Base-by-base conservation (phyloP, 2,888 invertebrate genomes). In the Eupithecia subfuscata region DNA sequence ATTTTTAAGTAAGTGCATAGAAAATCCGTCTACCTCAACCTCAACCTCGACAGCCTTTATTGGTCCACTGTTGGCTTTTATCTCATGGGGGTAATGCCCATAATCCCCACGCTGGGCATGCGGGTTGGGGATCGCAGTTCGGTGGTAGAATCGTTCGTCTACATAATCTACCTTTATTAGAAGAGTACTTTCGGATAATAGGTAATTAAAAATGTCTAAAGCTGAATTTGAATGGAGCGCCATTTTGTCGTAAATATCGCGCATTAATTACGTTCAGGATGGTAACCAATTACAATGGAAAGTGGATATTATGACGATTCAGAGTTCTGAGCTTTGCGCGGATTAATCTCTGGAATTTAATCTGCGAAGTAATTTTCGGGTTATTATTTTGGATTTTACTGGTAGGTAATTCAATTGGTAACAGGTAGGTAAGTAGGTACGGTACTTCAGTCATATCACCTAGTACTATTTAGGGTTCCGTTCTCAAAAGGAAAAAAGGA, bases 271-370 rank as follows among this genome's bases (percentile, higher is more conserved):
- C 37, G n/a, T 68, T 37, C 43, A 43, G 25, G 64, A 74, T 76
- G 71, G 71, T 73, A 68, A 65, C 63, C 70, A 71, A 56, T 77
- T 74, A 63, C 71, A 77, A 72, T 69, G 75, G 72, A 60, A 71
- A 78, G 71, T 69, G 77, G 71, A 60, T 71, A 78, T 72, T 72
- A 75, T 78, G 73, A 74, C 72, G 69, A 70, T 72, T 73, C 43
- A 9, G 48, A 69, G 12, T 25, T 25, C 60, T 60, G 60, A 71
- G 69, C 63, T 64, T 9, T 34, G 18, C 30, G 64, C 64, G 18
- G 71, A 73, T 56, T 78, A 71, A 73, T 70, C 71, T 72, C 74
- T 43, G 64, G 74, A 72, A 75, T 73, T 75, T 64, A 64, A 64
- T 64, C 34, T 64, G 34, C 8, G 16, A 64, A 18, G 30, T 64